These are phyloP conservation scores for Datnioides undecimradiatus DNA, from an alignment of 2,113 vertebrate species.

Conservation along the genomic window DNA sequence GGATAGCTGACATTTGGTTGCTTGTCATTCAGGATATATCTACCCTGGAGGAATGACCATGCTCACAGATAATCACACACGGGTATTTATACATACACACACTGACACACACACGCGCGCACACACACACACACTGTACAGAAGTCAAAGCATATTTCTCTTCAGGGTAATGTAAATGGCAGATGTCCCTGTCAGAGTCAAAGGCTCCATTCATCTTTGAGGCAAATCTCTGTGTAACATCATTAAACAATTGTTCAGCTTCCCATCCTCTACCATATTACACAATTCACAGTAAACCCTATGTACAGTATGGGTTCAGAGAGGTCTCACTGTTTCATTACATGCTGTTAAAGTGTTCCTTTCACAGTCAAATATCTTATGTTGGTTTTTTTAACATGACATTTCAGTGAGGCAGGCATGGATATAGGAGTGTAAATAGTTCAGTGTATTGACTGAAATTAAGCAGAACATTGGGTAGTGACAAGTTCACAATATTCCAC, in stretches of 20 bases:
- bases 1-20: slow-evolving; percentile 68
- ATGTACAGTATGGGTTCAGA: not conserved
- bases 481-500: not conserved
- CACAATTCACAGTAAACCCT: not conserved
- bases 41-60: slow-evolving; percentile 38
- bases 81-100: slow-evolving; percentile 40
- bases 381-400: no score
- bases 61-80: slow-evolving; percentile 41
- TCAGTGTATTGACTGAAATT: not conserved
- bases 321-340: not conserved
- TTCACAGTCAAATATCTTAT: not conserved
- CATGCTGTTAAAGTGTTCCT: not conserved
- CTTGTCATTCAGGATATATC: slow-evolving; percentile 65
- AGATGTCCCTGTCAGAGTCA: slow-evolving; percentile 54
- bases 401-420: not conserved
- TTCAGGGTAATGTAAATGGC: slow-evolving; percentile 50
- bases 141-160: slow-evolving; percentile 27
- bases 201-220: slow-evolving; percentile 27
- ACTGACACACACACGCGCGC: not conserved
- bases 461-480: not conserved
- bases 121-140: slow-evolving; percentile 21
- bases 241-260: slow-evolving; percentile 32
- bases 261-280: not conserved
- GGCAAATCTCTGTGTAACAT: slow-evolving; percentile 34
- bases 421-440: not conserved